These are phyloP conservation scores for Neosilurus mollespiculum DNA, from an alignment of 2,797 vertebrate species.

Conservation along the genomic window DNA sequence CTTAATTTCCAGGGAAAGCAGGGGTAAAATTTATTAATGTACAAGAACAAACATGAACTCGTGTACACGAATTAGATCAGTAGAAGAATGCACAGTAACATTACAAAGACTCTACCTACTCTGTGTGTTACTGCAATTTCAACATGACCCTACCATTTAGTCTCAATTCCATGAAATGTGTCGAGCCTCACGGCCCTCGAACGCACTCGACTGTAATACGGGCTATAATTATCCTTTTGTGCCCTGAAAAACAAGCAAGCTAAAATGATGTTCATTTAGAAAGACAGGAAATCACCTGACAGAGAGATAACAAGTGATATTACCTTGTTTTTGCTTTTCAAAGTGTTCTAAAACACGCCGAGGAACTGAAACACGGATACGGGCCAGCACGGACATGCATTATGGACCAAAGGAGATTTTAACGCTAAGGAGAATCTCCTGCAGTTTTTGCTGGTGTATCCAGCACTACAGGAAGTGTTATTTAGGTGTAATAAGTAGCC, in stretches of 20 bases:
- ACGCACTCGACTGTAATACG: neutral
- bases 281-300: neutral
- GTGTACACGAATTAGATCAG: neutral
- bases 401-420: neutral
- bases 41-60: neutral
- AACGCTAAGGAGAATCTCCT: neutral
- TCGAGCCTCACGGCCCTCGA: neutral
- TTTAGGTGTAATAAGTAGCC: neutral
- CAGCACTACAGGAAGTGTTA: slow-evolving; percentile 6
- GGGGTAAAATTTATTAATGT: neutral
- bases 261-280: neutral
- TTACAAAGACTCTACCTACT: no score
- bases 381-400: neutral
- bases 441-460: neutral
- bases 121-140: neutral
- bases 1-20: neutral
- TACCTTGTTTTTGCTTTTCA: neutral
- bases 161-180: neutral
- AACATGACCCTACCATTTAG: neutral
- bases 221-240: neutral
- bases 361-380: neutral
- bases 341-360: neutral
- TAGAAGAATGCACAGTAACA: neutral
- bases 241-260: neutral
- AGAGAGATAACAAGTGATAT: neutral